Conservation (phyloP, 2,113 vertebrate genomes). For the Isichthys henryi region DNA sequence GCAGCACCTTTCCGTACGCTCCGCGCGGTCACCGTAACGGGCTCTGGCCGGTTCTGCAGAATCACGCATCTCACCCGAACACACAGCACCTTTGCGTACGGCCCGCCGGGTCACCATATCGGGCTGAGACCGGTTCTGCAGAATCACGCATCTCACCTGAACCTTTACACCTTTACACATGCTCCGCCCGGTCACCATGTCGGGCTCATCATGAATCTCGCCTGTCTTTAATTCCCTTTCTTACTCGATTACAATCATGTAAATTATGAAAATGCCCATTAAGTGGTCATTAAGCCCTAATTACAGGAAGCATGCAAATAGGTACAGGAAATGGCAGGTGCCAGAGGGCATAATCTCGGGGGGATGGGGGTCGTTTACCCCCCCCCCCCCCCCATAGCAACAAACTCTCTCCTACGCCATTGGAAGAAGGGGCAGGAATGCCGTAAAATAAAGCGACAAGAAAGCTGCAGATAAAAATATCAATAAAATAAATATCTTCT, state of each 20-base stretch:
- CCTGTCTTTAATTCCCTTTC: neutral
- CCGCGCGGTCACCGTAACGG: neutral
- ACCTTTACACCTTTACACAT: neutral
- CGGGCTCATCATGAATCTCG: neutral
- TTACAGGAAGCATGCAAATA: neutral
- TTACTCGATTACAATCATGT: neutral
- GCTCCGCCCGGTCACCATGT: rapidly evolving
- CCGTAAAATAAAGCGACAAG: too few species aligned
- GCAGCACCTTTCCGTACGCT: too few species aligned
- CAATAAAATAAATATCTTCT: neutral
- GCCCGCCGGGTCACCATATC: too few species aligned
- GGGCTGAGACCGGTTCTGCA: too few species aligned
- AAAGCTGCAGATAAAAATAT: neutral
- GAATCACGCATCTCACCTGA: too few species aligned
- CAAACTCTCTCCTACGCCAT: neutral
- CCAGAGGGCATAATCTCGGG: neutral
- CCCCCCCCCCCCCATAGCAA: neutral
- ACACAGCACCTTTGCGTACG: neutral
- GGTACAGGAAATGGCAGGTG: neutral
- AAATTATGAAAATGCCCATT: neutral
- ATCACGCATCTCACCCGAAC: too few species aligned
- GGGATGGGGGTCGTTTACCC: neutral
- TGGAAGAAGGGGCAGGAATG: neutral
- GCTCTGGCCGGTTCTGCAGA: neutral
- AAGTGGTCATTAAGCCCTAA: neutral